A percentile compares a stretch with the other conserved stretches of the same genome.
phyloP scores from a whole-genome alignment of 92 coral and sea anemone genomes.

The Heteractis magnifica region DNA sequence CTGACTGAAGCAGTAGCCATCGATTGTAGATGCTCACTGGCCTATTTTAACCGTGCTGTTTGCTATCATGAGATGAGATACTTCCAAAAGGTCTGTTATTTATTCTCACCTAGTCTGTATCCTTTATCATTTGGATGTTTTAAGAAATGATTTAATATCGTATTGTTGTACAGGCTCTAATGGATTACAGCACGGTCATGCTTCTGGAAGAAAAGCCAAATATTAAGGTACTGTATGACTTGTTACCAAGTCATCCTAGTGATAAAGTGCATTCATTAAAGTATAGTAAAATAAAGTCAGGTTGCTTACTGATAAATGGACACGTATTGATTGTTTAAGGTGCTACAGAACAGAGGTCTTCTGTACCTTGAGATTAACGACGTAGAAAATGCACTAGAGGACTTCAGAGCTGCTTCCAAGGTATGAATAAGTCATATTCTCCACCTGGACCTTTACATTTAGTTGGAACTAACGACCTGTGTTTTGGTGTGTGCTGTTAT shows the following conservation, averaged over 20 bases:
- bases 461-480: neutral
- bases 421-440: conserved; percentile 22
- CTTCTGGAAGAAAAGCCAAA: conserved; percentile 69
- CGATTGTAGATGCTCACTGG: conserved; percentile 92
- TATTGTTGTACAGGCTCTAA: conserved; percentile 65
- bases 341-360: conserved; percentile 92
- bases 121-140: neutral
- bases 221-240: conserved; percentile 55
- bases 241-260: too few relatives aligned
- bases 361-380: conserved; percentile 85
- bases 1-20: conserved; percentile 97
- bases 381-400: conserved; percentile 86
- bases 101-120: neutral
- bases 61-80: conserved; percentile 96
- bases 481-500: neutral
- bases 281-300: neutral
- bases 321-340: conserved; percentile 43
- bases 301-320: neutral
- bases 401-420: conserved; percentile 85
- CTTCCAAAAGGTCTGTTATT: conserved; percentile 82
- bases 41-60: conserved; percentile 98
- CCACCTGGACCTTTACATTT: too few relatives aligned
- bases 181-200: conserved; percentile 97
- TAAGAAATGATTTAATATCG: neutral
- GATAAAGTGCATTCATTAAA: neutral